Evolutionary conservation across 2,113 vertebrate species (phyloP).

Genomic region (Takifugu flavidus): DNA sequence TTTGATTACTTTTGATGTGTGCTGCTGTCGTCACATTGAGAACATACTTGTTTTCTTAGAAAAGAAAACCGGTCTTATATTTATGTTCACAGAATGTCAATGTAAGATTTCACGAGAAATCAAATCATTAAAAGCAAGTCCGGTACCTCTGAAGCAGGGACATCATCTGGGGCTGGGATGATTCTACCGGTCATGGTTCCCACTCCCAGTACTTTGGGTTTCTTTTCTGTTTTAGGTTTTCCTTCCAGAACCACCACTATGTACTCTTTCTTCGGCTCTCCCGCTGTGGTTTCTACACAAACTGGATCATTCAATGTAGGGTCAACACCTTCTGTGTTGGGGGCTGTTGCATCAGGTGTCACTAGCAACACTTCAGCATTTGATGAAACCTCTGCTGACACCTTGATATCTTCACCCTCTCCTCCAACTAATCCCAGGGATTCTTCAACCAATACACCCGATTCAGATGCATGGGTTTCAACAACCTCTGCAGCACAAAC

Average conservation of each 20-base stretch:
- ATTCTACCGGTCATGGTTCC: conserved; percentile 57
- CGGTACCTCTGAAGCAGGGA: conserved; percentile 53
- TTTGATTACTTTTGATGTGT: no score
- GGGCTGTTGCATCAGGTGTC: neutral
- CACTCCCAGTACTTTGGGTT: conserved; percentile 66
- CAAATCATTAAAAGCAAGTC: conserved; percentile 5
- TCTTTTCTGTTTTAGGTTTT: conserved; percentile 57
- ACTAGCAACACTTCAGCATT: no score
- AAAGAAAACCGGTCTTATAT: no score
- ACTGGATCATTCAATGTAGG: neutral
- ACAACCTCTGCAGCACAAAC: neutral
- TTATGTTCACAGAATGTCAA: neutral
- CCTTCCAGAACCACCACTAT: conserved; percentile 73
- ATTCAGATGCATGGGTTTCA: neutral
- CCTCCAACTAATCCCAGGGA: no score
- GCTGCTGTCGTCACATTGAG: no score
- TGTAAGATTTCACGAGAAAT: neutral
- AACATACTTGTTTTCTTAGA: no score
- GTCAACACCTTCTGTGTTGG: neutral
- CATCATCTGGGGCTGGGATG: conserved; percentile 57
- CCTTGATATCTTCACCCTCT: no score
- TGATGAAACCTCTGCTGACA: no score
- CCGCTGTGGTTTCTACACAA: conserved; percentile 2
- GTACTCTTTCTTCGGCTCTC: conserved; percentile 56
- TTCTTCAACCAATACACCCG: no score